phyloP scores from a whole-genome alignment of 2,888 invertebrate genomes.

The Neria commutata region DNA sequence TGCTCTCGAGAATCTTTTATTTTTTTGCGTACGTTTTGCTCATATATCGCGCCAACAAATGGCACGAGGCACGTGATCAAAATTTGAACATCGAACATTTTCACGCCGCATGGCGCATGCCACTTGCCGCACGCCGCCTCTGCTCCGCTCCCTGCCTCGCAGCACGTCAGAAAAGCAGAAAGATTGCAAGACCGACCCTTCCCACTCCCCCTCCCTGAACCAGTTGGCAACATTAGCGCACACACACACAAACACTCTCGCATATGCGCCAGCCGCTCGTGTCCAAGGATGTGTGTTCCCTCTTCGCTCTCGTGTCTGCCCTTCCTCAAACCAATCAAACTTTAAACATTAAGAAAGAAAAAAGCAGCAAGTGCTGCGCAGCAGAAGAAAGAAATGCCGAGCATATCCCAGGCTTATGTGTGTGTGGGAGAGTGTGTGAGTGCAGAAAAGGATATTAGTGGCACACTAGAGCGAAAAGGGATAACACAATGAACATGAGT shows the following conservation, averaged over 20 bases:
- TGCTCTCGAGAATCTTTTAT: neutral
- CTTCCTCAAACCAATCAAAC: slow-evolving; percentile 2
- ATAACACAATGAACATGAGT: slow-evolving; percentile 1
- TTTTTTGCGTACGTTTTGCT: slow-evolving; percentile 22
- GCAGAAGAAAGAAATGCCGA: neutral
- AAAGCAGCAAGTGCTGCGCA: neutral
- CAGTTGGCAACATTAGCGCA: slow-evolving; percentile 2
- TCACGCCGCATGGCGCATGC: neutral
- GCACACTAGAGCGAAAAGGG: slow-evolving; percentile 7
- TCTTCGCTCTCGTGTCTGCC: too few relatives aligned
- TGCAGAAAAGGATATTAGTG: slow-evolving; percentile 8
- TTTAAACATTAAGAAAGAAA: slow-evolving; percentile 13
- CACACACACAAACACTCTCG: slow-evolving; percentile 2
- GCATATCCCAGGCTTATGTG: too few relatives aligned
- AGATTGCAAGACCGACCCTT: neutral
- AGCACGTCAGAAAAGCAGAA: neutral
- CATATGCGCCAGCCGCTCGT: neutral
- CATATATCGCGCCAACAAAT: slow-evolving; percentile 43
- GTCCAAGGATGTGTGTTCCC: too few relatives aligned
- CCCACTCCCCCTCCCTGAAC: neutral
- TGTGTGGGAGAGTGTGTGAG: slow-evolving; percentile 3
- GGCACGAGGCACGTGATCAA: slow-evolving; percentile 51
- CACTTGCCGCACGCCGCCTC: neutral
- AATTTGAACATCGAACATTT: slow-evolving; percentile 25
- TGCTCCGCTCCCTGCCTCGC: neutral